Evolutionary conservation across 2,797 vertebrate species (phyloP), one percentile per base, ranked within the genome.

Genomic region (Prionace glauca): DNA sequence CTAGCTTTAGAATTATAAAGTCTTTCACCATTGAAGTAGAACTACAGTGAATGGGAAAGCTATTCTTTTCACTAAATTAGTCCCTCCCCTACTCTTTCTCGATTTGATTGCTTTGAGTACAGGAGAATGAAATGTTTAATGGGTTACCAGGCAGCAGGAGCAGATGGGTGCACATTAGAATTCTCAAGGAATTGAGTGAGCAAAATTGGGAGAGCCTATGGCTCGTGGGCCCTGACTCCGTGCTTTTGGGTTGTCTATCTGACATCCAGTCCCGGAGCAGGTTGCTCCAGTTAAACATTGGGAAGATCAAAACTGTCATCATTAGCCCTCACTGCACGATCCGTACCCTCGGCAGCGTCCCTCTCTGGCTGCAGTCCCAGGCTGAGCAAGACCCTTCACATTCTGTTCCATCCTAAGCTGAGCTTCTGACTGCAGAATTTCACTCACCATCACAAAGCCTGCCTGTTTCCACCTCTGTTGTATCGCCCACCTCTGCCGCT

Each of bases 11-110:
- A 95, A 77, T 77, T 95, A 77, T 95, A 77, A 77, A 69, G 77
- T 95, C 41, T 72, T 95, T 77, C 93, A 95, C 45, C 1, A n/a
- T 65, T 65, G 29, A 91, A 91, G 88, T 60, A n/a, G 32, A 65
- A 65, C 29, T n/a, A n/a, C 24, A 91, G 56, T 56, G 56, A 60
- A 1, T 65, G 32, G 20, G 36, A 56, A 77, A 74, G 93, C 93
- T 92, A 92, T 69, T 41, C 90, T 67, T 92, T 92, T 92, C 90
- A 36, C 90, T 92, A 69, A 92, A 92, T 92, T 92, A 92, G 90
- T 92, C 90, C 90, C 90, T 3, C 65, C 60, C 18, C 65, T 8
- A 92, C 90, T n/a, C 65, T 92, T 65, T 92, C 87, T 90, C 87
- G 65, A 62, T 32, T 62, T 90, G 87, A 90, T 90, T n/a, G 87